Percentiles rank a stretch among this genome's conserved stretches.
These are phyloP conservation scores for Ormyrus pomaceus DNA, from an alignment of 2,888 invertebrate species.

Conservation along the genomic window DNA sequence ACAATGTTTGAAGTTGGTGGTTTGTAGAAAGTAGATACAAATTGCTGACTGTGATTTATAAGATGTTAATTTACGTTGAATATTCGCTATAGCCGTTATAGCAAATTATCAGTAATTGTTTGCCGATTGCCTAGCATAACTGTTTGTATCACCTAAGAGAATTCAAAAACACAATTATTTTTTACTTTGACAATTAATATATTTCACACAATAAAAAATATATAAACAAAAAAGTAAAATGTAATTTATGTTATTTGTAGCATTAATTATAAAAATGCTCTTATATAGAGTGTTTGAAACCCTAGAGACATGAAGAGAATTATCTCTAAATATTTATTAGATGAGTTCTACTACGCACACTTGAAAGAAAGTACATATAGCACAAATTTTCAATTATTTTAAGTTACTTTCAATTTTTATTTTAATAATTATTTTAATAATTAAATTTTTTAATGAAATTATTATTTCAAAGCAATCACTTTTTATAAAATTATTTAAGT, in stretches of 20 bases:
- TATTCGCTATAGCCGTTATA: conserved; percentile 29
- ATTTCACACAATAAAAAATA: conserved; percentile 35
- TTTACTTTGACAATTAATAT: conserved; percentile 38
- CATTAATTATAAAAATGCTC: conserved; percentile 34
- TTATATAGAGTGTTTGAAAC: conserved; percentile 24
- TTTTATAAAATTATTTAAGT: conserved; percentile 37
- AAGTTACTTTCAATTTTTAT: background rate
- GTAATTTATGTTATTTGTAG: conserved; percentile 25
- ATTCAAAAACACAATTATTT: conserved; percentile 30
- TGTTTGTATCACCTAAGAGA: conserved; percentile 21
- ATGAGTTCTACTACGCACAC: conserved; percentile 29
- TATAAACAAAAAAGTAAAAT: conserved; percentile 27
- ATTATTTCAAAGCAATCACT: conserved; percentile 11
- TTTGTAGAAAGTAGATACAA: conserved; percentile 36
- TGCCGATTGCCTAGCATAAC: conserved; percentile 20
- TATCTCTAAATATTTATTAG: conserved; percentile 10
- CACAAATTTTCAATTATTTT: conserved; percentile 25
- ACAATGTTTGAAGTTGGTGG: conserved; percentile 19
- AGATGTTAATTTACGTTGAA: conserved; percentile 45
- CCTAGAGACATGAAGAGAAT: conserved; percentile 10
- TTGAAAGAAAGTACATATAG: background rate
- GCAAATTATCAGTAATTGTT: conserved; percentile 24
- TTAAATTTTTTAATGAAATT: conserved; percentile 15
- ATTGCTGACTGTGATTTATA: conserved; percentile 53
- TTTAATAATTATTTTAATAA: conserved; percentile 8